Evolutionary conservation across 2,797 vertebrate species (phyloP).

Genomic region (Chaetodon trifasciatus): DNA sequence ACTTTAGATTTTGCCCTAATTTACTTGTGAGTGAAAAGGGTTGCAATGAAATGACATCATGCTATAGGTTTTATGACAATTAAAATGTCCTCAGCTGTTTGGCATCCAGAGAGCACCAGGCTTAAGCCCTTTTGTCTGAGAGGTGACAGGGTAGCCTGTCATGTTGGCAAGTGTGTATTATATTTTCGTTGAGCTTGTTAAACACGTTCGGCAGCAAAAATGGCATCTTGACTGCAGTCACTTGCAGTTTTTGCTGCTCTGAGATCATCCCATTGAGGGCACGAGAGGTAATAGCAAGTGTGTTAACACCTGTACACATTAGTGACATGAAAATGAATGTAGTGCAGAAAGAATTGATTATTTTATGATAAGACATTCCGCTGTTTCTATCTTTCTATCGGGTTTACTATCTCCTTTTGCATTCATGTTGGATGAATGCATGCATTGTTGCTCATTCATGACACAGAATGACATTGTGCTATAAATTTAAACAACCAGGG

Average conservation of each 20-base stretch:
- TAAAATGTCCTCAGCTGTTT: conserved; percentile 42
- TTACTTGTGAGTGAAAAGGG: conserved; percentile 13
- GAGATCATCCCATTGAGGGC: conserved; percentile 44
- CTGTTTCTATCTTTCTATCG: conserved; percentile 13
- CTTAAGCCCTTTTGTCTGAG: conserved; percentile 43
- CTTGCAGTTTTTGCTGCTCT: conserved; percentile 54
- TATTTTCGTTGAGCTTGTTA: conserved; percentile 78
- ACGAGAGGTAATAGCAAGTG: conserved; percentile 34
- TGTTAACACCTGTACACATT: conserved; percentile 33
- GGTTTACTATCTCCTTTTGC: conserved; percentile 28
- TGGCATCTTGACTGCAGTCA: conserved; percentile 48
- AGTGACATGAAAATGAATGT: conserved; percentile 3
- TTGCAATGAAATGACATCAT: conserved; percentile 61
- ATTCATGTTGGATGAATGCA: conserved; percentile 62
- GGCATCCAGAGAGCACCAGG: conserved; percentile 31
- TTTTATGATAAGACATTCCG: conserved; percentile 26
- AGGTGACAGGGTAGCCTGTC: conserved; percentile 34
- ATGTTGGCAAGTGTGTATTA: conserved; percentile 61
- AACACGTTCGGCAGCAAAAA: conserved; percentile 71
- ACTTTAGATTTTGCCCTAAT: neutral
- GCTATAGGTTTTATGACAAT: conserved; percentile 40
- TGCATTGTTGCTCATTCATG: conserved; percentile 57
- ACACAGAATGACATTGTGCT: conserved; percentile 72
- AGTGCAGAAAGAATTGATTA: conserved; percentile 12
- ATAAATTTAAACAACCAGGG: conserved; percentile 74